Conservation (phyloP, 2,113 vertebrate genomes). For the Scomber japonicus region DNA sequence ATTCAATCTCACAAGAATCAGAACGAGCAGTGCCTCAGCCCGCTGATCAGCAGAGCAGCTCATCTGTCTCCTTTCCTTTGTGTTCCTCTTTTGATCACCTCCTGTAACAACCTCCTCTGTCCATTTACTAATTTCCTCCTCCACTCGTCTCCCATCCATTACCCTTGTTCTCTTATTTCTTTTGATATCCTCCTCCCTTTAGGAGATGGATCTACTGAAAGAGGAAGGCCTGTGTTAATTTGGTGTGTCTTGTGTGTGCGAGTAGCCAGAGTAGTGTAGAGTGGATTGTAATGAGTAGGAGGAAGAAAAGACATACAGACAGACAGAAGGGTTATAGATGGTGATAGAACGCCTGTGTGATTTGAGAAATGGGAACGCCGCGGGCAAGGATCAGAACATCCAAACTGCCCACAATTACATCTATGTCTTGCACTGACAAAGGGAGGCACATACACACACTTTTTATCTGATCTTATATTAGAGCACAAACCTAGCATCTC, state of each 20-base stretch:
- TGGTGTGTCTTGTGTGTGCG: slow-evolving; percentile 22
- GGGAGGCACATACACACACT: slow-evolving; percentile 12
- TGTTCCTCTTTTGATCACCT: slow-evolving; percentile 25
- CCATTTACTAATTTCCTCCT: slow-evolving; percentile 43
- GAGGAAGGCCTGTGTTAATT: slow-evolving; percentile 41
- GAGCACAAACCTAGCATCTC: slow-evolving; percentile 42
- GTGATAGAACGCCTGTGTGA: slow-evolving; percentile 17
- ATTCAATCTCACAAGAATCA: slow-evolving; percentile 6
- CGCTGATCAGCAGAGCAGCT: slow-evolving; percentile 3
- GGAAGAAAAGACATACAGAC: slow-evolving; percentile 4
- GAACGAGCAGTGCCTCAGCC: slow-evolving; percentile 5
- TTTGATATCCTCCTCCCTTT: slow-evolving; percentile 13
- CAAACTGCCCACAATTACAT: slow-evolving; percentile 53
- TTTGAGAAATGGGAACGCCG: slow-evolving; percentile 29
- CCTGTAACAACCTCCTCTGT: slow-evolving; percentile 36
- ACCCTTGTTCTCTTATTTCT: slow-evolving; percentile 44
- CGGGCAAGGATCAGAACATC: slow-evolving; percentile 48
- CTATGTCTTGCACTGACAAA: slow-evolving; percentile 2
- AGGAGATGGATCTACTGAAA: slow-evolving; percentile 12
- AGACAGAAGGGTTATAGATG: slow-evolving; percentile 10
- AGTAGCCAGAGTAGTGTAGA: slow-evolving; percentile 2
- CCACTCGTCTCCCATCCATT: slow-evolving; percentile 36
- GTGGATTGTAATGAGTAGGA: slow-evolving; percentile 29
- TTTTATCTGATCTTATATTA: slow-evolving; percentile 43
- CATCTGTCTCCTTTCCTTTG: background rate